phyloP scores from a whole-genome alignment of 2,113 vertebrate species.

The Plectropomus leopardus region DNA sequence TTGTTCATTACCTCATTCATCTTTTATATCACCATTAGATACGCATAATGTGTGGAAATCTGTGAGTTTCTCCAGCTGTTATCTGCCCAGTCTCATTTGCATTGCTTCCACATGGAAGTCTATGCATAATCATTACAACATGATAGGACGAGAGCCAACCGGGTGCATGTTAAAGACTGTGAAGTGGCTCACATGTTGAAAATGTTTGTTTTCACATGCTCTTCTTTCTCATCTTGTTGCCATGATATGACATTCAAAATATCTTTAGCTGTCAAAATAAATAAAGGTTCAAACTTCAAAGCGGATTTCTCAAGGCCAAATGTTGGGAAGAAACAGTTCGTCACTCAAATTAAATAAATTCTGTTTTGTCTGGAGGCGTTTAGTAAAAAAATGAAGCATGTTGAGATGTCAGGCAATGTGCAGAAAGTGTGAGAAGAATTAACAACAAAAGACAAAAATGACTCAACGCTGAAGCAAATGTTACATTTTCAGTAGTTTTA shows the following conservation, averaged over 20 bases:
- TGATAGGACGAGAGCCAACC: constrained; percentile 43
- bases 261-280: constrained; percentile 56
- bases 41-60: constrained; percentile 32
- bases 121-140: constrained; percentile 35
- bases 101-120: constrained; percentile 33
- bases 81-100: not conserved
- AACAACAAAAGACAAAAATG: constrained; percentile 1
- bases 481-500: constrained; percentile 99
- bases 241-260: constrained; percentile 42
- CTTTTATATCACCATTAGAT: constrained; percentile 47
- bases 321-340: constrained; percentile 19
- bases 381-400: not conserved
- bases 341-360: constrained; percentile 33
- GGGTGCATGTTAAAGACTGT: constrained; percentile 26
- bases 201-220: constrained; percentile 35
- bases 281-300: constrained; percentile 58
- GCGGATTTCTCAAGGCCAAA: constrained; percentile 2
- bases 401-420: not conserved
- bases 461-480: constrained; percentile 45
- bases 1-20: constrained; percentile 29
- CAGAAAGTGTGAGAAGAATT: not conserved
- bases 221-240: constrained; percentile 10
- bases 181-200: constrained; percentile 21
- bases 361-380: constrained; percentile 7
- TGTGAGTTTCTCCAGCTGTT: constrained; percentile 25